Evolutionary conservation across 2,113 vertebrate species (phyloP).

Genomic region (Bubo scandiacus): DNA sequence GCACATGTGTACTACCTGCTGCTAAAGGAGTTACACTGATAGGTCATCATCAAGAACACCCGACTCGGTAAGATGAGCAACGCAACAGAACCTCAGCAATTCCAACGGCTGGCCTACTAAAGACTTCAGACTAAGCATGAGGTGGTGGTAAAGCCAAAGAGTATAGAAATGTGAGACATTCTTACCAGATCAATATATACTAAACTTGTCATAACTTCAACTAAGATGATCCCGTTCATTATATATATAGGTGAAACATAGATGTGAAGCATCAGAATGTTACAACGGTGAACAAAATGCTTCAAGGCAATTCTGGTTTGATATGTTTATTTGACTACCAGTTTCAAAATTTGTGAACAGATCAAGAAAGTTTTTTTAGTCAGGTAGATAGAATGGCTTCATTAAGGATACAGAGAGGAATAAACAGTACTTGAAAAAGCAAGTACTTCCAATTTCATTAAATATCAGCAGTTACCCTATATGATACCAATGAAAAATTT

Average conservation of each 20-base stretch:
- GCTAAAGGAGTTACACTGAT: not conserved
- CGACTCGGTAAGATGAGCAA: accelerated
- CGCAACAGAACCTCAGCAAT: not conserved
- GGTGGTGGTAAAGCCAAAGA: not conserved
- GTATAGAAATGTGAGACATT: not conserved
- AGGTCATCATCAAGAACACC: not conserved
- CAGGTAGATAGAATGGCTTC: not conserved
- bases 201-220: not conserved
- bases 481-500: not conserved
- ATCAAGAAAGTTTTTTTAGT: not conserved
- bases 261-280: not conserved
- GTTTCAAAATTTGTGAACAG: not conserved
- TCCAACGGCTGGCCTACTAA: not conserved
- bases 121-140: not conserved
- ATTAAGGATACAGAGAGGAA: not conserved
- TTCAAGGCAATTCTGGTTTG: not conserved
- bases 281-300: not conserved
- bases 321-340: not conserved
- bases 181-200: not conserved
- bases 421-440: not conserved
- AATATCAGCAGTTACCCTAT: not conserved
- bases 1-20: not conserved
- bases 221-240: not conserved
- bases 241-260: not conserved
- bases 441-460: not conserved